Conservation (phyloP, 35 echinoderm and acorn worm genomes). For the Diadema setosum region DNA sequence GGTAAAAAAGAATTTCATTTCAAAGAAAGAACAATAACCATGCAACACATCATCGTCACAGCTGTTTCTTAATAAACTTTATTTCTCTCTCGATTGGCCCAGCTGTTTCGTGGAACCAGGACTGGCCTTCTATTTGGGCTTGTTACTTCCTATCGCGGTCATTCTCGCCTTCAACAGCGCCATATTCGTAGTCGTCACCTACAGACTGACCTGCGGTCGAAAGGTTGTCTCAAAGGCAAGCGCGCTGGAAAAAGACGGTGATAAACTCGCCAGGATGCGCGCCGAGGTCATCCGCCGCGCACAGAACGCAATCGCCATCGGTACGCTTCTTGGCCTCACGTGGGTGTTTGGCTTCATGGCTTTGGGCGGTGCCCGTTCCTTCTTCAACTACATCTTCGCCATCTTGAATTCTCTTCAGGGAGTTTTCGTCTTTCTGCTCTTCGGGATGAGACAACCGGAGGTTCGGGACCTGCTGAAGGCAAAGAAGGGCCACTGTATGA, state of each 20-base stretch:
- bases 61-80: too few species aligned
- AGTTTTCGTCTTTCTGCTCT: constrained; percentile 78
- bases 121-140: constrained; percentile 37
- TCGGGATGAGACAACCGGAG: constrained; percentile 67
- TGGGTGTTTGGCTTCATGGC: constrained; percentile 78
- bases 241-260: neutral
- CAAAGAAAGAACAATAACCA: too few species aligned
- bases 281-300: neutral
- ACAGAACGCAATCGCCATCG: constrained; percentile 44
- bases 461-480: constrained; percentile 46
- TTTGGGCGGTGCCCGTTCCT: constrained; percentile 27
- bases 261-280: neutral
- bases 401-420: constrained; percentile 89
- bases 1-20: too few species aligned
- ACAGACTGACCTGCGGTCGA: constrained; percentile 53
- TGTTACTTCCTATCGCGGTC: constrained; percentile 19
- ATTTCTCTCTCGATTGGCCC: too few species aligned
- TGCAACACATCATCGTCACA: too few species aligned
- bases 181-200: constrained; percentile 46
- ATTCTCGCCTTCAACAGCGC: constrained; percentile 44
- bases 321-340: constrained; percentile 56
- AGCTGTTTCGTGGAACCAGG: constrained; percentile 61
- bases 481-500: neutral
- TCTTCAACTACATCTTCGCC: constrained; percentile 67
- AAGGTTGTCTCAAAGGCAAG: neutral